phyloP scores from a whole-genome alignment of 2,797 vertebrate species.

The Babyrousa celebensis region DNA sequence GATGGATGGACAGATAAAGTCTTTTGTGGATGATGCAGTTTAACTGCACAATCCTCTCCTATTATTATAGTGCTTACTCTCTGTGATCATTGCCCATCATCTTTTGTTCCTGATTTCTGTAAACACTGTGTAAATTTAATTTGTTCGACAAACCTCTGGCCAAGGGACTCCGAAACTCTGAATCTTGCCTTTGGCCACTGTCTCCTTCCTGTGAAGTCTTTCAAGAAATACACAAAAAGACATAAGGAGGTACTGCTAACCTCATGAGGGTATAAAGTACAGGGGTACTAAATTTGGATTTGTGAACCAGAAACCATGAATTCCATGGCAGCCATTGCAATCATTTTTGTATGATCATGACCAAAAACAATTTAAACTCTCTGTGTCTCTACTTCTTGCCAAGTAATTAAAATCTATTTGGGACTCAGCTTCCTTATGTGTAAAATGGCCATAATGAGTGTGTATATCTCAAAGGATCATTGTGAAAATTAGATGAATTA shows the following conservation, averaged over 20 bases:
- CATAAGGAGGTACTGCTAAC: not conserved
- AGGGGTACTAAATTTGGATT: not conserved
- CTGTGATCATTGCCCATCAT: not conserved
- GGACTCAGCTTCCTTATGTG: not conserved
- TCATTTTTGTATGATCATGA: not conserved
- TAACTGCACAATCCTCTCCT: not conserved
- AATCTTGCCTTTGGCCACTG: constrained; percentile 11
- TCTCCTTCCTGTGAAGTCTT: not conserved
- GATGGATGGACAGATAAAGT: not conserved
- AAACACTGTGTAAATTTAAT: constrained; percentile 55
- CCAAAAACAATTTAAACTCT: not conserved
- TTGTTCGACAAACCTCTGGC: constrained; percentile 17
- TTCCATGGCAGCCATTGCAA: not conserved
- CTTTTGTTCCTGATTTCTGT: constrained; percentile 25
- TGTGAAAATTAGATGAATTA: constrained; percentile 34
- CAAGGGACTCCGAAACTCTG: constrained; percentile 1
- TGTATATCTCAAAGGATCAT: not conserved
- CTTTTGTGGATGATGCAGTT: not conserved
- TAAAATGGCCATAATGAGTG: not conserved
- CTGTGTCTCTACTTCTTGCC: not conserved
- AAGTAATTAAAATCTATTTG: not conserved
- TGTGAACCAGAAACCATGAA: constrained; percentile 49
- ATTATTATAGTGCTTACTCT: not conserved
- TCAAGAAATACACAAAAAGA: not conserved
- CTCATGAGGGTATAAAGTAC: not conserved